Evolutionary conservation across 1,140 invertebrate genomes (phyloP).

Genomic region (Polypedilum pembai): DNA sequence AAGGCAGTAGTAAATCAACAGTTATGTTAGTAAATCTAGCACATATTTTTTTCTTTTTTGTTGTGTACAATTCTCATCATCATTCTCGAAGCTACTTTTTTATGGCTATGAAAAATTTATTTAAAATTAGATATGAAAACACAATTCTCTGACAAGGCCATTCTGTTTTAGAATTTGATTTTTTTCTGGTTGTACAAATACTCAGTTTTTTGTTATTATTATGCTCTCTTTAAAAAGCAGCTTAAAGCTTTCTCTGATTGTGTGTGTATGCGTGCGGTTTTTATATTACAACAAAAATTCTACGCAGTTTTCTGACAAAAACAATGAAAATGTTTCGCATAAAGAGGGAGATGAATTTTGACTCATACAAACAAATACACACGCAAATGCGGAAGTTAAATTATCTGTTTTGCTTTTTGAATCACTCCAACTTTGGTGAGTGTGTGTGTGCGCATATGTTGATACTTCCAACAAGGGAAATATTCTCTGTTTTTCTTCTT

Average conservation of each 20-base stretch:
- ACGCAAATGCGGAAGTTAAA: background rate
- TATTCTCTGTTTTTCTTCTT: background rate
- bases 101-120: background rate
- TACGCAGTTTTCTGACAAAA: background rate
- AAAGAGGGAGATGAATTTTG: background rate
- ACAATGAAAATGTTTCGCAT: background rate
- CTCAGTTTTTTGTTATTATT: background rate
- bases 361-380: background rate
- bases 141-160: background rate
- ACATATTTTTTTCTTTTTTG: background rate
- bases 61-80: background rate
- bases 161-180: background rate
- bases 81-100: background rate
- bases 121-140: background rate
- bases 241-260: background rate
- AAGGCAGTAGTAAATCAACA: background rate
- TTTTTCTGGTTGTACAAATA: background rate
- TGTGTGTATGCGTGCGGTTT: background rate
- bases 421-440: background rate
- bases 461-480: background rate
- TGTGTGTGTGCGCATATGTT: conserved; percentile 15
- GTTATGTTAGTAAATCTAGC: background rate
- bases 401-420: background rate
- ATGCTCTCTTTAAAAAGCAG: background rate
- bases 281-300: background rate